These are phyloP conservation scores for Toxonevra muliebris DNA, from an alignment of 2,888 invertebrate genomes.

Conservation along the genomic window DNA sequence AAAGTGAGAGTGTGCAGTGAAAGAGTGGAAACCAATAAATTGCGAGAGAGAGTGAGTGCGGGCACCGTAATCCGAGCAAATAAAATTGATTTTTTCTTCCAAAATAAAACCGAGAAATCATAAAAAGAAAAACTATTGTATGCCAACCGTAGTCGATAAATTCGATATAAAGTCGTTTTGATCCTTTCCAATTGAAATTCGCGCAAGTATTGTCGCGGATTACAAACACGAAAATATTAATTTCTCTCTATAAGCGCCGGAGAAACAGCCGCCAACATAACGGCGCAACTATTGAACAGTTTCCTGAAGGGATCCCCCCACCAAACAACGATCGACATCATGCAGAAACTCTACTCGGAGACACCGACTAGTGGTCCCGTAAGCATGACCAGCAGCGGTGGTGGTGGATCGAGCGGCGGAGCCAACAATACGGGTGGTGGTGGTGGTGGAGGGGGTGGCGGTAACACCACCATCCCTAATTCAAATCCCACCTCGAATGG, in stretches of 20 bases:
- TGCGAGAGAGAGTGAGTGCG: neutral
- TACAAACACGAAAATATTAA: neutral
- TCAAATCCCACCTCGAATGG: slow-evolving; percentile 52
- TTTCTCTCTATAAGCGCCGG: slow-evolving; percentile 1
- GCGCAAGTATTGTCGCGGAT: too few species aligned
- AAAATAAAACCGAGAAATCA: too few species aligned
- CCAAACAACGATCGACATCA: slow-evolving; percentile 64
- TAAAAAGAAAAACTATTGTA: too few species aligned
- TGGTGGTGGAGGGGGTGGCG: slow-evolving; percentile 44
- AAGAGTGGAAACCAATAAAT: neutral
- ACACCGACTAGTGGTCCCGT: slow-evolving; percentile 59
- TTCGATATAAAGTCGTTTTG: too few species aligned
- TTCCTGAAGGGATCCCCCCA: slow-evolving; percentile 63
- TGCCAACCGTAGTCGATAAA: too few species aligned
- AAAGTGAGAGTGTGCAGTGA: slow-evolving; percentile 16
- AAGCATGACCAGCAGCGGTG: slow-evolving; percentile 68
- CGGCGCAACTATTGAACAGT: slow-evolving; percentile 61
- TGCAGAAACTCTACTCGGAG: slow-evolving; percentile 66
- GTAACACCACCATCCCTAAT: slow-evolving; percentile 46
- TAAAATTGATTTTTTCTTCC: slow-evolving; percentile 13
- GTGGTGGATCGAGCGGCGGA: slow-evolving; percentile 43
- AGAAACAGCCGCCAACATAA: slow-evolving; percentile 58
- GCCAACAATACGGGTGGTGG: slow-evolving; percentile 40
- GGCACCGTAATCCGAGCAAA: too few species aligned
- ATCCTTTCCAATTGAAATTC: too few species aligned